Percentiles rank a stretch among this genome's conserved stretches.
Evolutionary conservation across 2,888 invertebrate genomes (phyloP).

Genomic region (Rotaria sp.): DNA sequence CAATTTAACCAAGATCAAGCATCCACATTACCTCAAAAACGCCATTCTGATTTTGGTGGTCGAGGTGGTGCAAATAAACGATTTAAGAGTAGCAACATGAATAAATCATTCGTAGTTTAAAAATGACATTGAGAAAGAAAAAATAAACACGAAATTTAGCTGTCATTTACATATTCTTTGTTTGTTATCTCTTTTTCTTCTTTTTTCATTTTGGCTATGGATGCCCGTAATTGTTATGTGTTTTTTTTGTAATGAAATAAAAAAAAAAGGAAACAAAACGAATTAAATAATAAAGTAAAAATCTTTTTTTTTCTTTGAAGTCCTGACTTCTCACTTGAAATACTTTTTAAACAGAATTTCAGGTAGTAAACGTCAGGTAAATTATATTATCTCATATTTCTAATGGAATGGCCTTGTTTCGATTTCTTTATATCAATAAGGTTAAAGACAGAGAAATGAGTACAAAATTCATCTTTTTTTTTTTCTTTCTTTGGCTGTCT

Average conservation of each 20-base stretch:
- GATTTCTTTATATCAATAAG: background rate
- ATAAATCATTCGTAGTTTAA: background rate
- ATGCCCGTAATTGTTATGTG: conserved; percentile 13
- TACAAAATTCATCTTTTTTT: background rate
- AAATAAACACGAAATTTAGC: background rate
- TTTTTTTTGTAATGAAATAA: conserved; percentile 3
- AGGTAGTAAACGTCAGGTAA: conserved; percentile 11
- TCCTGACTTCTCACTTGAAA: conserved; percentile 18
- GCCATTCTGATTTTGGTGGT: background rate
- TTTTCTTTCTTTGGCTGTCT: background rate
- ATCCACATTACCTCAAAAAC: conserved; percentile 17
- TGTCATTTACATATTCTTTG: background rate
- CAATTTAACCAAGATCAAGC: conserved; percentile 8
- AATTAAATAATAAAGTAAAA: no score
- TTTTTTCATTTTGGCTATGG: background rate
- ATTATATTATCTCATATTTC: background rate
- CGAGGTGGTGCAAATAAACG: conserved; percentile 11
- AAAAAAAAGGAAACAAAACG: background rate
- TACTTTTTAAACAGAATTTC: background rate
- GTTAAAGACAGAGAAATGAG: background rate
- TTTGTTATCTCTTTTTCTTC: background rate
- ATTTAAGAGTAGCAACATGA: conserved; percentile 6
- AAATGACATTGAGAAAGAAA: background rate
- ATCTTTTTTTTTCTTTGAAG: background rate
- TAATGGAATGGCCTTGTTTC: background rate